Evolutionary conservation across 2,888 invertebrate species (phyloP).

Genomic region (Sarcophaga subvicina): DNA sequence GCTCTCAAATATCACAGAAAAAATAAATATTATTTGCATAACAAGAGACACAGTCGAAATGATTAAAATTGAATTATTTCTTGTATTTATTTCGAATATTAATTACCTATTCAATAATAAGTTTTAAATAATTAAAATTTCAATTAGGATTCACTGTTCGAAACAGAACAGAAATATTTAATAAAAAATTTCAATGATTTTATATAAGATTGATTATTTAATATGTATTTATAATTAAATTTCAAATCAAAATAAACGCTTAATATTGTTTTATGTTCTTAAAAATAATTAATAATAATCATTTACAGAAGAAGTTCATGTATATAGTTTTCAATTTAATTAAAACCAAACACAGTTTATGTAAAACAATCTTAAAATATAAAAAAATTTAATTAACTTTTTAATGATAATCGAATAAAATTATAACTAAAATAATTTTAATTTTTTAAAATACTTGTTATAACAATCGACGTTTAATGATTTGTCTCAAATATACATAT

Average conservation of each 20-base stretch:
- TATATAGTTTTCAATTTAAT: constrained; percentile 66
- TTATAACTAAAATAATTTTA: constrained; percentile 18
- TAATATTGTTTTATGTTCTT: constrained; percentile 39
- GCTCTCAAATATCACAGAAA: too few relatives aligned
- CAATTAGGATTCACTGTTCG: background rate
- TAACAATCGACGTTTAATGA: constrained; percentile 4
- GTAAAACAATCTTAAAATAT: constrained; percentile 8
- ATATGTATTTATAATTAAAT: background rate
- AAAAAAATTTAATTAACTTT: constrained; percentile 2
- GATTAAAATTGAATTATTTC: background rate
- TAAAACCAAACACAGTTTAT: constrained; percentile 66
- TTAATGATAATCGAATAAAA: constrained; percentile 7
- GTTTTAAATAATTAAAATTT: background rate
- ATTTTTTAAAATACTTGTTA: constrained; percentile 14
- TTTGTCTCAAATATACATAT: background rate
- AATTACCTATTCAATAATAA: background rate
- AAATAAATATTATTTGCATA: too few relatives aligned
- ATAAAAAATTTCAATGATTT: too few relatives aligned
- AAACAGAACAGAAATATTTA: background rate
- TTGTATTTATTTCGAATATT: background rate
- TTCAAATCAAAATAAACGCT: constrained; percentile 40
- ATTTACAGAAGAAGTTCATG: constrained; percentile 39
- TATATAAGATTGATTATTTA: too few relatives aligned
- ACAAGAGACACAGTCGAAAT: background rate
- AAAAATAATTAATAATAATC: constrained; percentile 65